Conservation (phyloP, 1,140 invertebrate genomes). For the Scaptomyza hsui region DNA sequence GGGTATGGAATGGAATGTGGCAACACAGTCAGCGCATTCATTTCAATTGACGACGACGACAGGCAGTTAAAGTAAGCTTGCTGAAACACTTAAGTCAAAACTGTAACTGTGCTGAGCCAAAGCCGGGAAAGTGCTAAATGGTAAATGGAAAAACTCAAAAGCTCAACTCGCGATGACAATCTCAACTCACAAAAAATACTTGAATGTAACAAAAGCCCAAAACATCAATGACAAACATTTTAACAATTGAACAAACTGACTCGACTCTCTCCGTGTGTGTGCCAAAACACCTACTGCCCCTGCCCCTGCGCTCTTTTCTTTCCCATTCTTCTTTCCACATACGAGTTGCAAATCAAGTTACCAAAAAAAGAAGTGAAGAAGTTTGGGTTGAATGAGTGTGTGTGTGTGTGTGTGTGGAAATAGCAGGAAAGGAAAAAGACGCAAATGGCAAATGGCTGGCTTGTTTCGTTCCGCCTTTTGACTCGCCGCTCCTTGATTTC, state of each 20-base stretch:
- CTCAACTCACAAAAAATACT: conserved; percentile 22
- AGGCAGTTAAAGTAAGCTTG: conserved; percentile 45
- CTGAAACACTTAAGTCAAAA: conserved; percentile 52
- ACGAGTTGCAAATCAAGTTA: conserved; percentile 76
- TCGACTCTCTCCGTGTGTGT: neutral
- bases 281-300: conserved; percentile 9
- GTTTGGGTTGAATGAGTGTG: neutral
- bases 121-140: conserved; percentile 1
- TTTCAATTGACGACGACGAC: conserved; percentile 49
- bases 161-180: conserved; percentile 49
- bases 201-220: conserved; percentile 55
- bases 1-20: conserved; percentile 36
- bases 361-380: conserved; percentile 35
- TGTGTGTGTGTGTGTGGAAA: neutral
- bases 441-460: conserved; percentile 69
- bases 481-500: conserved; percentile 69
- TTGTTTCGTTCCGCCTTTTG: conserved; percentile 52
- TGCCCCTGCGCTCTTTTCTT: too few species aligned
- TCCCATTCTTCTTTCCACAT: conserved; percentile 22
- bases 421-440: conserved; percentile 14
- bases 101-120: conserved; percentile 29
- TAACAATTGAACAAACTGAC: conserved; percentile 55
- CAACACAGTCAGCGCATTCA: conserved; percentile 37
- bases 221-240: conserved; percentile 66
- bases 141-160: conserved; percentile 47